Percentiles rank a stretch among this genome's conserved stretches.
phyloP scores from a whole-genome alignment of 2,888 invertebrate species.

The Brassicogethes aeneus region DNA sequence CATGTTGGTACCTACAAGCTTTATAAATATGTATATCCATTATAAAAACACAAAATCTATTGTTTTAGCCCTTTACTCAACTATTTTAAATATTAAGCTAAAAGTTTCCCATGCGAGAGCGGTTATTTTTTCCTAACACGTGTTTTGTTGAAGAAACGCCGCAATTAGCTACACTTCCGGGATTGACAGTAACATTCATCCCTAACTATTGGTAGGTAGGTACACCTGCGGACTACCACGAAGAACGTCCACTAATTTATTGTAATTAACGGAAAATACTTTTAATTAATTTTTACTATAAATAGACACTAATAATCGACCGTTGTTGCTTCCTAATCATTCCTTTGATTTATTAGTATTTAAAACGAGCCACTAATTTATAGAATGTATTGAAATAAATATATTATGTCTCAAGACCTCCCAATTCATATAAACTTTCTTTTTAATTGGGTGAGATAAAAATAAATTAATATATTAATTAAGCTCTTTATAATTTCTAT shows the following conservation, averaged over 20 bases:
- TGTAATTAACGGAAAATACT: not conserved
- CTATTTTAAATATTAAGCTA: not conserved
- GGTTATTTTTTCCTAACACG: conserved; percentile 16
- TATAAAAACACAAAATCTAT: not conserved
- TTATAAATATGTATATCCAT: not conserved
- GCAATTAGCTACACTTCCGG: conserved; percentile 37
- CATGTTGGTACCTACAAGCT: not conserved
- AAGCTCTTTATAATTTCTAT: no score
- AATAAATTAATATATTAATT: no score
- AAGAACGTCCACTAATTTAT: not conserved
- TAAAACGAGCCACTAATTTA: no score
- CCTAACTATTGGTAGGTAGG: conserved; percentile 17
- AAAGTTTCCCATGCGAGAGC: not conserved
- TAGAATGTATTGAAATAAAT: no score
- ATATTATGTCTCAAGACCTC: no score
- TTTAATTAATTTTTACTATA: no score
- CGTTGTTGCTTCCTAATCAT: no score
- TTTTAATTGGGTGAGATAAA: no score
- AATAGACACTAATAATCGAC: no score
- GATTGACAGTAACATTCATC: conserved; percentile 27
- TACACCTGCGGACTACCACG: not conserved
- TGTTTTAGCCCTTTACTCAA: not conserved
- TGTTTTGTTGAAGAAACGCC: conserved; percentile 31
- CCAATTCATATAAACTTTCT: no score
- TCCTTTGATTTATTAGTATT: no score